A percentile compares a stretch with the other conserved stretches of the same genome.
Evolutionary conservation across 2,113 vertebrate species (phyloP).

Genomic region (Pipra filicauda): DNA sequence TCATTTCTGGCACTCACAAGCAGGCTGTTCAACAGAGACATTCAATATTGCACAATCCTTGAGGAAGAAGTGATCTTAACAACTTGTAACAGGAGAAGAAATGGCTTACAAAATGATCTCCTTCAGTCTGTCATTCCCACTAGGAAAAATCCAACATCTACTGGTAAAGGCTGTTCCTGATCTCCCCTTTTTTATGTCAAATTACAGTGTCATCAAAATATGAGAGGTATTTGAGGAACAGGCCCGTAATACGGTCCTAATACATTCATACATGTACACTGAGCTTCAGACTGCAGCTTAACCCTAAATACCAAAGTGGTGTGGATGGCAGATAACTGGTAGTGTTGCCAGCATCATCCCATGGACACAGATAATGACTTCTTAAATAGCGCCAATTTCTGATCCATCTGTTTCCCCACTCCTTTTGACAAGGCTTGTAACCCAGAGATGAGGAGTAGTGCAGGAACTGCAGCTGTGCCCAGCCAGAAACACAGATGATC

Average conservation of each 20-base stretch:
- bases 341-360: not conserved
- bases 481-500: not conserved
- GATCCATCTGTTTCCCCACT: not conserved
- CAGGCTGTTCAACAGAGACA: not conserved
- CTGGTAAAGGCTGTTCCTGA: not conserved
- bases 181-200: not conserved
- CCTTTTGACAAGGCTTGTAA: not conserved
- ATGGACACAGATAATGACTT: not conserved
- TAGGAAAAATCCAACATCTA: not conserved
- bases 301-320: not conserved
- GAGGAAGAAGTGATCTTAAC: not conserved
- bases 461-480: not conserved
- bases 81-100: not conserved
- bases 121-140: not conserved
- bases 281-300: not conserved
- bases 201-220: not conserved
- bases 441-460: not conserved
- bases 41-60: not conserved
- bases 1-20: not conserved
- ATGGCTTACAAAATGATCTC: not conserved
- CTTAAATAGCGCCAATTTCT: not conserved
- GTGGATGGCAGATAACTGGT: not conserved
- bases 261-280: not conserved
- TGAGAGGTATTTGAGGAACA: not conserved
- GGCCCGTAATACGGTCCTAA: not conserved